A percentile compares a stretch with the other conserved stretches of the same genome.
Evolutionary conservation across 2,888 invertebrate genomes (phyloP).

Genomic region (Hypomecis punctinalis): DNA sequence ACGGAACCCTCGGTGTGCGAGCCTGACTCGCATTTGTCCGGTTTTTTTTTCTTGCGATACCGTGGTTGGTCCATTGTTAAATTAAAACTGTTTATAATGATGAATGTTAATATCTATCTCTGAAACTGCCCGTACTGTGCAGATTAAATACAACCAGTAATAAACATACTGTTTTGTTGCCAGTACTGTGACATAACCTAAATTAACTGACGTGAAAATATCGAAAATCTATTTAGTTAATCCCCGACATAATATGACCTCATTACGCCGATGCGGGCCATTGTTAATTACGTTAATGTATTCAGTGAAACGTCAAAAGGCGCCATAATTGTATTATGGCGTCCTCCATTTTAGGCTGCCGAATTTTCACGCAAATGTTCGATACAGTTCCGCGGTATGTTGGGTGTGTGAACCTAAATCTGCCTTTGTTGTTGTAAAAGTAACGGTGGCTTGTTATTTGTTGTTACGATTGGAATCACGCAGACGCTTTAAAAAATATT

Average conservation of each 20-base stretch:
- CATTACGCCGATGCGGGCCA: constrained; percentile 22
- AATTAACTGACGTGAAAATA: not conserved
- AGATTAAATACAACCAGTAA: too few relatives aligned
- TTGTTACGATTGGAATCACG: too few relatives aligned
- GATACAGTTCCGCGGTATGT: constrained; percentile 3
- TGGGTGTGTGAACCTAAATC: not conserved
- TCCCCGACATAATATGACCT: constrained; percentile 14
- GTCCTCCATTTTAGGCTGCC: constrained; percentile 19
- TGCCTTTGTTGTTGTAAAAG: not conserved
- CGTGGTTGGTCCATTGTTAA: too few relatives aligned
- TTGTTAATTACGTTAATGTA: constrained; percentile 35
- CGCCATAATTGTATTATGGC: constrained; percentile 20
- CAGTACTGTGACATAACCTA: too few relatives aligned
- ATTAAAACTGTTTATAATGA: too few relatives aligned
- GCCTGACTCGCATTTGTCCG: too few relatives aligned
- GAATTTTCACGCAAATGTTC: constrained; percentile 17
- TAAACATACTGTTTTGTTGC: too few relatives aligned
- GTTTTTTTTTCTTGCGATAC: too few relatives aligned
- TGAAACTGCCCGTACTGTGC: too few relatives aligned
- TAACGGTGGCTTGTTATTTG: not conserved
- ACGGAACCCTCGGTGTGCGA: too few relatives aligned
- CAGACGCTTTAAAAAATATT: too few relatives aligned
- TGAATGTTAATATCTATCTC: too few relatives aligned
- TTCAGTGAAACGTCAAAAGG: constrained; percentile 35
- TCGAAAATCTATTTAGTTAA: constrained; percentile 8